Evolutionary conservation across 2,113 vertebrate genomes (phyloP), one percentile per base, ranked within the genome.

Genomic region (Hippocampus zosterae): DNA sequence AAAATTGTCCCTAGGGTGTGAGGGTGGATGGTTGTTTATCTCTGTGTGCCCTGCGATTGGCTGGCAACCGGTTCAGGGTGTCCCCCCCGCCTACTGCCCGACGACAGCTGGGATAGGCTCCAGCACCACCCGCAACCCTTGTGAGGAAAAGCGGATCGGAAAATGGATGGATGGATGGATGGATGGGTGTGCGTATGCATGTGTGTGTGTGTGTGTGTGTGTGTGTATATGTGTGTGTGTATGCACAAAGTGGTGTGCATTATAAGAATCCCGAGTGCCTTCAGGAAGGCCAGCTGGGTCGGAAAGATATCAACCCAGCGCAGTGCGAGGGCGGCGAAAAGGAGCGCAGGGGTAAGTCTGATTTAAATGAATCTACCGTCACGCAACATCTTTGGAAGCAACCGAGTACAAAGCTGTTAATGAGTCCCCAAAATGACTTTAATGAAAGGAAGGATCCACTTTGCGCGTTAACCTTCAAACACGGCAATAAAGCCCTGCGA

Each of bases 261-360:
- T 78, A 73, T 77, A 82, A 75, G 82, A 76, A 83, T 82, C 73
- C 69, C 27, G 76, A 84, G 53, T 82, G 79, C 86, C 85, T 85
- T 72, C 53, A 62, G 80, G 75, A 73, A 82, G 70, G 70, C 78
- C 84, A 85, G 89, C 84, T 89, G 87, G 77, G 78, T 68, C 70
- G 70, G 69, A 71, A 78, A 86, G 82, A 90, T 89, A 89, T 83
- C 73, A 87, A 82, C 74, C 65, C 59, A 65, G 74, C 80, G 72
- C 25, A 74, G 71, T 73, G 74, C 42, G 66, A 83, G 66, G 65
- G 70, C 46, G 71, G 57, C 61, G 41, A 79, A 37, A 65, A 67
- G 53, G 52, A 62, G 59, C 59, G 72, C 71, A 68, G 63, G 52
- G 40, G 55, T 27, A 11, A 74, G 37, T 48, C 52, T 46, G 66